Evolutionary conservation across 2,797 vertebrate genomes (phyloP).

Genomic region (Pseudochaenichthys georgianus): DNA sequence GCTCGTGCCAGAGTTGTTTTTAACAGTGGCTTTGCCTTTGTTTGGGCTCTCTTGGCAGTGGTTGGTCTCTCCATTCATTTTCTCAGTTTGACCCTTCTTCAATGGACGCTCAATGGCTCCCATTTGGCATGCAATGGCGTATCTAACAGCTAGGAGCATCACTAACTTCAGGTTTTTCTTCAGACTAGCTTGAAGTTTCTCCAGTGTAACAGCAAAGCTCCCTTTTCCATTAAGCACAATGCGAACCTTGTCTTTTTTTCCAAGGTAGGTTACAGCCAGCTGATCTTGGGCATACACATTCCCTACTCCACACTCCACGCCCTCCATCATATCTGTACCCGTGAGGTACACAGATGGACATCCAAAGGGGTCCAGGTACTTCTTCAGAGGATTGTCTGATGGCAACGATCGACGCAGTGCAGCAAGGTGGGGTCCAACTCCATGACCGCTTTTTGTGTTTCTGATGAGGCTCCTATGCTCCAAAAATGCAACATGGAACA

Average conservation of each 20-base stretch:
- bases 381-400: constrained; percentile 80
- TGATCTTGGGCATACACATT: constrained; percentile 87
- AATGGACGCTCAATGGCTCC: constrained; percentile 81
- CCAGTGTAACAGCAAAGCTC: constrained; percentile 76
- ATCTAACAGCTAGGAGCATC: constrained; percentile 83
- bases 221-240: constrained; percentile 86
- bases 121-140: constrained; percentile 85
- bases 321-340: constrained; percentile 83
- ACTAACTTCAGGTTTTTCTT: constrained; percentile 78
- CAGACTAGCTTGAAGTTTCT: constrained; percentile 77
- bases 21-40: constrained; percentile 22
- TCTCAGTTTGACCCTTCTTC: constrained; percentile 57
- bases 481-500: constrained; percentile 84
- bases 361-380: constrained; percentile 83
- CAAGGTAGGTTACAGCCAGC: constrained; percentile 86
- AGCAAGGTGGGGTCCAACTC: constrained; percentile 85
- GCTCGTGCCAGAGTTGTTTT: constrained; percentile 33
- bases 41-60: constrained; percentile 26
- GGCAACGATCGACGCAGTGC: constrained; percentile 76
- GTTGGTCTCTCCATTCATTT: constrained; percentile 55
- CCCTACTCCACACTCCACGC: constrained; percentile 85
- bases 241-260: constrained; percentile 81
- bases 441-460: constrained; percentile 83
- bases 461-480: constrained; percentile 85
- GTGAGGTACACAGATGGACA: constrained; percentile 87